Evolutionary conservation across 2,113 vertebrate genomes (phyloP).

Genomic region (Tringa solitaria): DNA sequence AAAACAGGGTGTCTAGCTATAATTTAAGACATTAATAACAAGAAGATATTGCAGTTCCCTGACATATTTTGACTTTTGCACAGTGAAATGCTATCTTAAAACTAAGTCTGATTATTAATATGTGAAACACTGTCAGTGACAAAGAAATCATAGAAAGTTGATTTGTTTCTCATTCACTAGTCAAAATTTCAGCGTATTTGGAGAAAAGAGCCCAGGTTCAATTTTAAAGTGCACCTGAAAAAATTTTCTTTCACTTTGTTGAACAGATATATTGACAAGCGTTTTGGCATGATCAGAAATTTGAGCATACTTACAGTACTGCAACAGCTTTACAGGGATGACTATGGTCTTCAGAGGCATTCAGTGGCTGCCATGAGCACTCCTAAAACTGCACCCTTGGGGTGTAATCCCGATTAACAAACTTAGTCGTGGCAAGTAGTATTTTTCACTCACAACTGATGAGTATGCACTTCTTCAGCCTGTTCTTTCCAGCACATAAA

Average conservation of each 20-base stretch:
- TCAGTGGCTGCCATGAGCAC: not conserved
- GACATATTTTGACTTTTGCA: conserved; percentile 49
- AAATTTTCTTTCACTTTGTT: not conserved
- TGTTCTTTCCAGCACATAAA: not conserved
- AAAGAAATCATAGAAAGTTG: not conserved
- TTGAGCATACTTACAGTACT: not conserved
- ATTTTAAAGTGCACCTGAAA: not conserved
- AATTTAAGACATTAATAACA: conserved; percentile 64
- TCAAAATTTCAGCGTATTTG: not conserved
- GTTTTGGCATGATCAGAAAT: not conserved
- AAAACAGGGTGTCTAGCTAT: conserved; percentile 72
- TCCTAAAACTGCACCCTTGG: not conserved
- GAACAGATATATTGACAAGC: not conserved
- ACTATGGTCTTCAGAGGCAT: not conserved
- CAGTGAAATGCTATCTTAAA: conserved; percentile 1
- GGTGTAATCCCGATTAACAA: not conserved
- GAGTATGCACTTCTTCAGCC: not conserved
- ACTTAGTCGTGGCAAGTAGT: not conserved
- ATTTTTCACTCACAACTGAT: not conserved
- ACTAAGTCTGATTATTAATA: not conserved
- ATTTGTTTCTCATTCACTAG: not conserved
- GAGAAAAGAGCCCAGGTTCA: not conserved
- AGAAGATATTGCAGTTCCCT: conserved; percentile 51
- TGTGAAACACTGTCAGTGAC: not conserved
- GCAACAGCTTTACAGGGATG: not conserved